Percentiles rank a stretch among this genome's conserved stretches.
phyloP scores from a whole-genome alignment of 2,888 invertebrate genomes.

The Prionchulus punctatus region DNA sequence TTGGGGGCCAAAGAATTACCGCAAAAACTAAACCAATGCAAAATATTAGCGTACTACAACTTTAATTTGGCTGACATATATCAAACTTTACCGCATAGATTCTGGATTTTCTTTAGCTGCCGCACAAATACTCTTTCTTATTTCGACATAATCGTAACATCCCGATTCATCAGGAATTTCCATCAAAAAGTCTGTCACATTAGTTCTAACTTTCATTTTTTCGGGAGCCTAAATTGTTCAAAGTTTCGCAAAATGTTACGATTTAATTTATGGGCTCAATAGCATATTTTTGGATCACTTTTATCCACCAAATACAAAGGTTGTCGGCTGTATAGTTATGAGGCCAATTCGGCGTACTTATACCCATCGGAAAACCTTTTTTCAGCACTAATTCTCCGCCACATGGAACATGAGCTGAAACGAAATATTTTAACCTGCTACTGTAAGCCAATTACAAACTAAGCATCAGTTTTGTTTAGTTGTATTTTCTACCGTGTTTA shows the following conservation, averaged over 20 bases:
- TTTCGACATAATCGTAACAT: conserved; percentile 9
- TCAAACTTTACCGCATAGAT: conserved; percentile 5
- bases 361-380: neutral
- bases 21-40: conserved; percentile 6
- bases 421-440: neutral
- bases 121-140: neutral
- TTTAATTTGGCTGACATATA: neutral
- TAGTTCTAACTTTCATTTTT: neutral
- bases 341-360: conserved; percentile 7
- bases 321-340: neutral
- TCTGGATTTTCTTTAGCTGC: neutral
- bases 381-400: conserved; percentile 3
- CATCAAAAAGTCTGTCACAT: neutral
- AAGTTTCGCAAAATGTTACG: neutral
- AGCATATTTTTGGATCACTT: neutral
- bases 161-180: conserved; percentile 5
- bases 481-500: neutral
- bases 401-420: conserved; percentile 6
- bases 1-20: conserved; percentile 6
- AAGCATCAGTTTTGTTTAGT: neutral
- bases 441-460: too few species aligned
- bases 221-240: conserved; percentile 7
- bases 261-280: neutral
- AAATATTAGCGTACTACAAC: neutral
- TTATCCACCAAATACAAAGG: conserved; percentile 8